Conservation (phyloP, 2,113 vertebrate species). For the Oenanthe oenanthe region DNA sequence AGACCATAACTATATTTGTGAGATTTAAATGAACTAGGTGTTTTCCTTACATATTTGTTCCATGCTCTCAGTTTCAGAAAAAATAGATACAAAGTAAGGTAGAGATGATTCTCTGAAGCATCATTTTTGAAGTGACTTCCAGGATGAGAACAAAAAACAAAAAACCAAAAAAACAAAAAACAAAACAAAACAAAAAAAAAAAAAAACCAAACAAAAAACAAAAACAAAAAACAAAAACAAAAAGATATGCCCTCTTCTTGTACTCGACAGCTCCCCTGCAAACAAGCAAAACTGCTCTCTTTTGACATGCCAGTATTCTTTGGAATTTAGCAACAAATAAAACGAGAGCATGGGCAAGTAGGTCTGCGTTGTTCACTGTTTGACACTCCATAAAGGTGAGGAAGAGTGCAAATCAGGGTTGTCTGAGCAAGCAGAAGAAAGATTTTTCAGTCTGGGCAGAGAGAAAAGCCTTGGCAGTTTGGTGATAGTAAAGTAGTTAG, state of each 20-base stretch:
- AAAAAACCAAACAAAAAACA: background rate
- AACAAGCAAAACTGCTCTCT: background rate
- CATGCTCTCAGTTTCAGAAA: background rate
- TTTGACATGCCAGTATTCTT: background rate
- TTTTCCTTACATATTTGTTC: background rate
- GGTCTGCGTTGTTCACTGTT: background rate
- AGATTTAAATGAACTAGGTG: background rate
- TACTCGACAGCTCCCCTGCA: background rate
- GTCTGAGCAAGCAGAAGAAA: background rate
- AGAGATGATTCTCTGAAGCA: background rate
- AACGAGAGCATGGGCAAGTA: background rate
- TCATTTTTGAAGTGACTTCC: background rate
- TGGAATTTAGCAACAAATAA: background rate
- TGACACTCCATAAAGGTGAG: background rate
- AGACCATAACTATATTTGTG: background rate
- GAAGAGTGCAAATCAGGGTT: background rate
- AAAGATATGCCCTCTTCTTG: background rate
- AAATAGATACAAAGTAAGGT: background rate
- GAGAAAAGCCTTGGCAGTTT: background rate
- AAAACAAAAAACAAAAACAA: too few relatives aligned
- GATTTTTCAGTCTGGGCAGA: background rate
- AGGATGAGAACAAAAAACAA: background rate
- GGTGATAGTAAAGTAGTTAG: background rate
- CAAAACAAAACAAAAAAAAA: too few relatives aligned
- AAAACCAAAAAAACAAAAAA: too few relatives aligned